A percentile compares a stretch with the other conserved stretches of the same genome.
Evolutionary conservation across 1,140 invertebrate species (phyloP).

Genomic region (Aethina tumida): DNA sequence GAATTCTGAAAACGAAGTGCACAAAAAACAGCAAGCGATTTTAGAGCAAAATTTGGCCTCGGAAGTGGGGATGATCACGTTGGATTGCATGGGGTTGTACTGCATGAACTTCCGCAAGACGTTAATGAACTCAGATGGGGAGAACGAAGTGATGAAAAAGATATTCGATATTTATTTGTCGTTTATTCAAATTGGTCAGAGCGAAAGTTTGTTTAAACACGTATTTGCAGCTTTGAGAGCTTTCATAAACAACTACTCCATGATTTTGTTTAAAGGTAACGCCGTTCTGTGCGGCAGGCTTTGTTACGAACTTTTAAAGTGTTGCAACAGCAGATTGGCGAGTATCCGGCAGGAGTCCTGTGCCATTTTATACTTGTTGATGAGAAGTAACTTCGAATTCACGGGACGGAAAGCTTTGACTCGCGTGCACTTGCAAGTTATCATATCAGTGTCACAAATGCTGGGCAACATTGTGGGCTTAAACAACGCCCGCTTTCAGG

Average conservation of each 20-base stretch:
- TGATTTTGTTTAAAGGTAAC: slow-evolving; percentile 59
- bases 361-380: slow-evolving; percentile 80
- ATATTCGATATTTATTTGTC: slow-evolving; percentile 76
- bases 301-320: slow-evolving; percentile 70
- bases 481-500: slow-evolving; percentile 84
- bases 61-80: slow-evolving; percentile 77
- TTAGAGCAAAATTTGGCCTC: slow-evolving; percentile 82
- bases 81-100: slow-evolving; percentile 80
- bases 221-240: slow-evolving; percentile 82
- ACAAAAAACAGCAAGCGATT: slow-evolving; percentile 52
- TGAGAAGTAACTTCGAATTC: slow-evolving; percentile 90
- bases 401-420: slow-evolving; percentile 72
- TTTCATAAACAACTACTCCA: slow-evolving; percentile 85
- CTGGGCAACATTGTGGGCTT: slow-evolving; percentile 76
- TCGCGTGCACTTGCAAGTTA: slow-evolving; percentile 77
- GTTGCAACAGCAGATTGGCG: slow-evolving; percentile 70
- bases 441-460: slow-evolving; percentile 87
- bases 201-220: slow-evolving; percentile 80
- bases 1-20: slow-evolving; percentile 46
- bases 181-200: slow-evolving; percentile 80
- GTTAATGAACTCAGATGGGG: slow-evolving; percentile 53
- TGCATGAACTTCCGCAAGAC: slow-evolving; percentile 65
- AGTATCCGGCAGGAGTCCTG: slow-evolving; percentile 79
- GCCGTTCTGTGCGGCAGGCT: slow-evolving; percentile 74
- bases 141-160: slow-evolving; percentile 67